Evolutionary conservation across 2,113 vertebrate genomes (phyloP), one percentile per base, ranked within the genome.

Genomic region (Prietella phreatophila): DNA sequence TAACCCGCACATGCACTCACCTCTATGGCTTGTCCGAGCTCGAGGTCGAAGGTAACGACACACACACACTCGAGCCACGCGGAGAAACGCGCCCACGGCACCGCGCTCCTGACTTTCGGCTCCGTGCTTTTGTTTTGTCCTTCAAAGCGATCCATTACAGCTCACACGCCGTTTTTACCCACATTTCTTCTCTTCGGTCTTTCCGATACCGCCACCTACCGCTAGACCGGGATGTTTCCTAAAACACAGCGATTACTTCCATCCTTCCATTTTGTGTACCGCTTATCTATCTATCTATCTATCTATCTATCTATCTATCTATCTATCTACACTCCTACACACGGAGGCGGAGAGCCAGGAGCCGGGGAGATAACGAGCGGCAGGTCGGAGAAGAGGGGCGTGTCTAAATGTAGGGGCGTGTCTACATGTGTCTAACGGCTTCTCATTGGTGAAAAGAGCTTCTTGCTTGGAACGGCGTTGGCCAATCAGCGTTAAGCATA

Each of bases 21-120:
- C 97, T 98, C 97, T 67, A 99, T 95, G 85, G 97, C 97, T 92
- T 98, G 97, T 63, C 97, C 97, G 61, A 99, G 95, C 94, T 99
- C 97, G 93, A 98, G 94, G 93, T 98, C 97, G 93, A 99, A 98
- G 88, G 97, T 98, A 80, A 99, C 97, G 1, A 98, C 97, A 88
- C 97, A 99, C 85, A 96, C 95, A 76, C 97, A 97, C 89, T 97
- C 97, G 82, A 98, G 85, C 97, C 97, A 98, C 4, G 95, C 95
- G 13, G 96, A 96, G 92, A 99, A 97, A 27, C 96, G 95, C n/a
- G 93, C 91, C 97, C 97, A 97, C 27, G 94, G 95, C 27, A 91
- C 82, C 0, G 89, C 82, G 33, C 82, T 19, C n/a, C 85, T 87
- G 33, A 73, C 88, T 13, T 88, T 85, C 47, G 89, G 84, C 78